Base-by-base conservation (phyloP, 1,140 invertebrate species). In the Drosophila parvula region DNA sequence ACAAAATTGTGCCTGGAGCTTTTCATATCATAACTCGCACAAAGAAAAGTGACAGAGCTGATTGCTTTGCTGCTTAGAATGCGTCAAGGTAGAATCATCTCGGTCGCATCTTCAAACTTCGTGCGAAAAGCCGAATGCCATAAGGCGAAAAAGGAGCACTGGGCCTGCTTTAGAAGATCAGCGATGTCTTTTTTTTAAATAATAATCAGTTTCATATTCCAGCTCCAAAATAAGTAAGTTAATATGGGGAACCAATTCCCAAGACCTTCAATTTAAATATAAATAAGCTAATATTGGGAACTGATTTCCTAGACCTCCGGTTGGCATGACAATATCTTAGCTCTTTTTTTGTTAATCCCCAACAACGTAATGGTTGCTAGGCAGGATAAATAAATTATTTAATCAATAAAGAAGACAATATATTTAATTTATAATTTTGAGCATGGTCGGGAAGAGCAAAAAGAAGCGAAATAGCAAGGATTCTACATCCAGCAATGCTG, bases 391-490 rank as follows among this genome's bases (percentile, higher is more conserved):
- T 30, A n/a, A 0, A 6, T 53, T 59, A 56, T 64, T 78, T 56
- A 56, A 64, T 78, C 74, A 45, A 78, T 78, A 55, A 1, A 4
- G 8, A 38, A 45, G n/a, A 40, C 22, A 22, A 30, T 5, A 3
- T 0, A 7, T 4, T 27, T 27, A 8, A 14, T 30, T 28, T 36
- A 9, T 0, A 28, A 32, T 28, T 5, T 53, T 9, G n/a, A n/a
- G 45, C 4, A 93, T 93, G 93, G 91, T 63, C 18, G 89, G 83
- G 65, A 93, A 92, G 81, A 91, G 79, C 74, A 93, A 93, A 78
- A 93, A 94, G 63, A 93, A 92, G 64, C 93, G 92, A 12, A 94
- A 94, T 74, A 93, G 92, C n/a, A 94, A 94, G 89, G 84, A 91
- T 34, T 91, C 79, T n/a, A 93, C 92, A 45, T 92, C 90, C 51